These are phyloP conservation scores for Pseudococcus viburni DNA, from an alignment of 2,888 invertebrate genomes.

Conservation along the genomic window DNA sequence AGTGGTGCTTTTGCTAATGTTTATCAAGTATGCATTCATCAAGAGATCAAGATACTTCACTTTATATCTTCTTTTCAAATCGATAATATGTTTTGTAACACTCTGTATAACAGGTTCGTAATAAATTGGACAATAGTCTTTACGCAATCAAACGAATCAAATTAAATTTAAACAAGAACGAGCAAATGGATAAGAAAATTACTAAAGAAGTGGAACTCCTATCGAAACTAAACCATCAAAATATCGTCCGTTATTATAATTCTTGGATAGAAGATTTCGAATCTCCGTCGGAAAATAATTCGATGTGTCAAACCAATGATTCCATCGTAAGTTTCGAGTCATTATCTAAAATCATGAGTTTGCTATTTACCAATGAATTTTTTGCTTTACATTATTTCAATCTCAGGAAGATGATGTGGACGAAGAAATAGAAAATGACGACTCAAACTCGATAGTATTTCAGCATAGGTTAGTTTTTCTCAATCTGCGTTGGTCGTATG, in stretches of 20 bases:
- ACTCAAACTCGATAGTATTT: too few species aligned
- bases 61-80: constrained; percentile 36
- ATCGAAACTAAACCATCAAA: constrained; percentile 95
- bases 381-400: too few species aligned
- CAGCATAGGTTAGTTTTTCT: background rate
- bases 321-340: too few species aligned
- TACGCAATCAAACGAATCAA: constrained; percentile 97
- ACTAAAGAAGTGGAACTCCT: constrained; percentile 94
- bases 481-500: background rate
- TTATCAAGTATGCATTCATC: constrained; percentile 87
- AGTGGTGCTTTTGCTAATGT: constrained; percentile 98
- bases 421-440: too few species aligned
- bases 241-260: constrained; percentile 96
- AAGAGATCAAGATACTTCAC: too few species aligned
- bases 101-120: constrained; percentile 78
- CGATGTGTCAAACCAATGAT: background rate
- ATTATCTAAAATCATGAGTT: too few species aligned
- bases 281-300: constrained; percentile 67
- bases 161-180: constrained; percentile 83
- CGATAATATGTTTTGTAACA: background rate
- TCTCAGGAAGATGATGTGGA: too few species aligned
- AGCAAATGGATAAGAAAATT: constrained; percentile 89
- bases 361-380: too few species aligned
- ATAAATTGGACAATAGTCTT: constrained; percentile 91
- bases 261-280: constrained; percentile 90